phyloP scores from a whole-genome alignment of 2,888 invertebrate species.

The Tinea semifulvella region DNA sequence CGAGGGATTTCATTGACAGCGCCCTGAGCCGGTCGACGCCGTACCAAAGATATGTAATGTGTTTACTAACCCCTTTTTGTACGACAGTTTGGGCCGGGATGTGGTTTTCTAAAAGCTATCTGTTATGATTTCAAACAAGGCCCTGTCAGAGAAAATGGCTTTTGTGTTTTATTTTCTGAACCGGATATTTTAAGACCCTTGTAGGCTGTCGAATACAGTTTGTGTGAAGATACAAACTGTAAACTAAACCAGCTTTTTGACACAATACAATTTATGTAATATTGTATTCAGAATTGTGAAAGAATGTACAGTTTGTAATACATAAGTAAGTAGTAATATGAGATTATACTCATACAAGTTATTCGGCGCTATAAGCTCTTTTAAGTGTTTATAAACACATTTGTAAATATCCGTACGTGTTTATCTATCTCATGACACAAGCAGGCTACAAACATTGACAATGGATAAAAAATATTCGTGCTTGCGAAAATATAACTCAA shows the following conservation, averaged over 20 bases:
- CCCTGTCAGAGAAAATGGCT: conserved; percentile 57
- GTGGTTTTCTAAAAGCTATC: conserved; percentile 63
- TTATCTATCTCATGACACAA: conserved; percentile 12
- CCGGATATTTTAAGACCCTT: conserved; percentile 43
- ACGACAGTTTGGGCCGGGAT: conserved; percentile 54
- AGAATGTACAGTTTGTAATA: not conserved
- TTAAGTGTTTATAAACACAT: conserved; percentile 14
- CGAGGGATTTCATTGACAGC: conserved; percentile 53
- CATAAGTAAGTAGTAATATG: not conserved
- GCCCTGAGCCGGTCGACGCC: conserved; percentile 48
- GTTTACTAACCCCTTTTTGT: conserved; percentile 54
- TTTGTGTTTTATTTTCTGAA: conserved; percentile 54
- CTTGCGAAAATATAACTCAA: not conserved
- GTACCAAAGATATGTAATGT: conserved; percentile 58
- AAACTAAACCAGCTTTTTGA: no score
- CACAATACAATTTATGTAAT: no score
- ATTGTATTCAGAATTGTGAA: no score
- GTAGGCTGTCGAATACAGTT: conserved; percentile 31
- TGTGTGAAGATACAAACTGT: not conserved
- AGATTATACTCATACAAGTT: conserved; percentile 18
- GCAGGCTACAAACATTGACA: not conserved
- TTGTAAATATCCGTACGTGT: conserved; percentile 12
- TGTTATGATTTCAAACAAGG: conserved; percentile 64
- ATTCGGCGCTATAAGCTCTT: conserved; percentile 19
- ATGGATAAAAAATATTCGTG: not conserved